Base-by-base conservation (phyloP, 2,797 vertebrate genomes). In the Danio kyathit region DNA sequence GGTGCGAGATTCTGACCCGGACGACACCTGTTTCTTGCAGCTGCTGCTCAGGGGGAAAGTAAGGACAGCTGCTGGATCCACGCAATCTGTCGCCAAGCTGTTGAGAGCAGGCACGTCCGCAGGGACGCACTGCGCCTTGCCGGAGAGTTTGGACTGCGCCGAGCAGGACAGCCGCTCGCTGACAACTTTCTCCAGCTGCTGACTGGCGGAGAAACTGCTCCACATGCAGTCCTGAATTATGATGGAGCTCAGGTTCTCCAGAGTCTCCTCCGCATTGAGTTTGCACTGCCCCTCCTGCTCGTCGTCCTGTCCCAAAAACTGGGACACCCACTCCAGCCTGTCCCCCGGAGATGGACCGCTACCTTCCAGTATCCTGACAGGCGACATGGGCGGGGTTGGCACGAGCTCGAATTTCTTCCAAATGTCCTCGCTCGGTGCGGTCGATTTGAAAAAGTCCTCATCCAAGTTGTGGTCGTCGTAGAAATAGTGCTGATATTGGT, bases 401-500 rank as follows among this genome's bases (percentile, higher is more conserved):
- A 99, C 96, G 86, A 98, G 94, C 91, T 99, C 97, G 86, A 99
- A 99, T 94, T 99, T 99, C 93, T 99, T 98, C 98, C 98, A 99
- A 87, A 99, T 98, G 89, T 99, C 98, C 91, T 98, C 97, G 80
- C 97, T 97, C 85, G 97, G 97, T 9, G 96, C 97, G 4, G 95
- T 97, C 83, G 96, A 97, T 89, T 96, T 96, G 88, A 97, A 96
- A 88, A 97, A 97, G 89, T 98, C 97, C 91, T 97, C 96, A 70
- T 93, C 96, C 73, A 92, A 91, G 84, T 98, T 95, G 80, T 92
- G 92, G 77, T 96, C 95, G 88, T 98, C 97, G 88, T 97, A 97
- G 92, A 99, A 98, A 90, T 96, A 98, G 74, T 97, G 97, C 54
- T 96, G 96, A 90, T 96, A 95, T 81, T 96, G 94, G 88, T 97